phyloP scores from a whole-genome alignment of 2,113 vertebrate genomes.

The Oncorhynchus tshawytscha region DNA sequence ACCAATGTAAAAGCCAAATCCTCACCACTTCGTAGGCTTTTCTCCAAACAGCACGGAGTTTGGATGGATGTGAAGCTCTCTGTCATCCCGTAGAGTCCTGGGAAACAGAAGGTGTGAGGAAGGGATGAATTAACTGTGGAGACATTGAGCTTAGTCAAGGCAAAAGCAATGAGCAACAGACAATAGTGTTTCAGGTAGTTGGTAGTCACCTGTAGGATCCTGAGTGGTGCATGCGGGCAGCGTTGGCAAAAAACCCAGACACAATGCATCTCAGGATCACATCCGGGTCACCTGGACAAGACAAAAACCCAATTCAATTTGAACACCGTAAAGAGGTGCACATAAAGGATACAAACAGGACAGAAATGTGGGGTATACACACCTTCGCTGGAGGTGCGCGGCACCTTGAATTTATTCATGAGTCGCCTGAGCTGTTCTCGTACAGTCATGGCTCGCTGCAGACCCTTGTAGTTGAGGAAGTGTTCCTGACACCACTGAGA shows the following conservation, averaged over 20 bases:
- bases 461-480: slow-evolving; percentile 97
- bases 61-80: slow-evolving; percentile 94
- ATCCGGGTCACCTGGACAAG: slow-evolving; percentile 87
- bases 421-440: slow-evolving; percentile 94
- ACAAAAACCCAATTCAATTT: too few species aligned
- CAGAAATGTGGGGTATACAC: neutral
- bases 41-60: slow-evolving; percentile 92
- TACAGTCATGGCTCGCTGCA: slow-evolving; percentile 86
- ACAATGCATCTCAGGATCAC: slow-evolving; percentile 93
- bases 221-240: slow-evolving; percentile 92
- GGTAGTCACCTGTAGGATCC: slow-evolving; percentile 87
- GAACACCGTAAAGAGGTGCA: neutral
- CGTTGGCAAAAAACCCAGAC: slow-evolving; percentile 94
- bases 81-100: slow-evolving; percentile 94
- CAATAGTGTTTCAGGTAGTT: neutral
- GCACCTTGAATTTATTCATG: slow-evolving; percentile 95
- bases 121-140: neutral
- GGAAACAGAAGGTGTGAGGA: slow-evolving; percentile 9
- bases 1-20: neutral
- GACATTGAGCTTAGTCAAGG: neutral
- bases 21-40: slow-evolving; percentile 95
- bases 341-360: neutral
- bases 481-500: slow-evolving; percentile 98
- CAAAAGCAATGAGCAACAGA: neutral
- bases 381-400: slow-evolving; percentile 95